phyloP scores from a whole-genome alignment of 2,797 vertebrate genomes.

The Spea hammondii region DNA sequence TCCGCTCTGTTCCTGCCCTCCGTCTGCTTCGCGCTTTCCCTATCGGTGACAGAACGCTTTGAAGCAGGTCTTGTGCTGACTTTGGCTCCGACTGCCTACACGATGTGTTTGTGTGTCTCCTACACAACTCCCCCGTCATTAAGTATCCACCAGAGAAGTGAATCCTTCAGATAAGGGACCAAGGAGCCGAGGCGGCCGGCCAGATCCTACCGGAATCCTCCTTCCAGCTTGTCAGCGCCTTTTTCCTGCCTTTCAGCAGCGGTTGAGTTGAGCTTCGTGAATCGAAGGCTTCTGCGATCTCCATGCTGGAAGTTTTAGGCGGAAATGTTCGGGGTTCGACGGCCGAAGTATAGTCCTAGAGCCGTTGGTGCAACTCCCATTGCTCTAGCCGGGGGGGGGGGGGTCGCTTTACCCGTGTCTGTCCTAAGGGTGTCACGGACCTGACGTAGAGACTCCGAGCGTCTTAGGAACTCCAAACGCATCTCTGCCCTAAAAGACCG shows the following conservation, averaged over 20 bases:
- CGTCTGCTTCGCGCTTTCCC: constrained; percentile 27
- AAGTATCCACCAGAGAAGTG: constrained; percentile 34
- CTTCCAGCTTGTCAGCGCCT: constrained; percentile 37
- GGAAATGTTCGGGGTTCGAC: too few relatives aligned
- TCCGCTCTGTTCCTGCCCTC: not conserved
- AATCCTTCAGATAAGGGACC: constrained; percentile 46
- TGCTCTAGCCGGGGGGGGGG: too few relatives aligned
- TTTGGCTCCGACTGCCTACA: constrained; percentile 13
- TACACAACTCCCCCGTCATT: not conserved
- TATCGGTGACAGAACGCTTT: constrained; percentile 3
- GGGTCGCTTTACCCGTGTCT: too few relatives aligned
- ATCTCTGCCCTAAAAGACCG: too few relatives aligned
- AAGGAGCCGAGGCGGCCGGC: constrained; percentile 26
- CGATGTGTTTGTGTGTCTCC: not conserved
- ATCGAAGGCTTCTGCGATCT: too few relatives aligned
- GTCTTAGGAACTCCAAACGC: too few relatives aligned
- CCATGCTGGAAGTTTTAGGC: too few relatives aligned
- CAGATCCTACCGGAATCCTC: constrained; percentile 42
- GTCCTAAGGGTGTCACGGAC: too few relatives aligned
- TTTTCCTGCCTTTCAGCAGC: constrained; percentile 25
- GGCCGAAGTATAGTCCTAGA: too few relatives aligned
- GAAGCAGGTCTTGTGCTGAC: not conserved
- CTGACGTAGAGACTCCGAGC: too few relatives aligned
- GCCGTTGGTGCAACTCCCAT: too few relatives aligned
- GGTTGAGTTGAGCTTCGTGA: not conserved